phyloP scores from a whole-genome alignment of 2,888 invertebrate genomes.

The Galerucella nymphaeae region DNA sequence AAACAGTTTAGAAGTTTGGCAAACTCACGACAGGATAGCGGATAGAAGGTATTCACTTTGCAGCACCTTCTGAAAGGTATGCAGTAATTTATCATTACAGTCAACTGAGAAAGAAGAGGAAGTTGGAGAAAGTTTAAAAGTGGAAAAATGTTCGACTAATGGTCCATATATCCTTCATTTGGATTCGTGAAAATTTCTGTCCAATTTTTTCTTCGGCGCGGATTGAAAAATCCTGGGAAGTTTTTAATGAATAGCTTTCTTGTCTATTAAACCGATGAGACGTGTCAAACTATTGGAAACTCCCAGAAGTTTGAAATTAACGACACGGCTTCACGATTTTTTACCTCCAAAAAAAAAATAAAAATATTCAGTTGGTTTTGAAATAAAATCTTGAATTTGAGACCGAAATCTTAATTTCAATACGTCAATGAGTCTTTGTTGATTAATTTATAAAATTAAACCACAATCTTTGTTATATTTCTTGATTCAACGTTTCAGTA shows the following conservation, averaged over 20 bases:
- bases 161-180: constrained; percentile 53
- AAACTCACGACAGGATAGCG: constrained; percentile 47
- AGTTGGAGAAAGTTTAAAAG: constrained; percentile 51
- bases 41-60: constrained; percentile 51
- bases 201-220: constrained; percentile 43
- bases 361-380: too few relatives aligned
- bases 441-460: too few relatives aligned
- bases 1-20: constrained; percentile 55
- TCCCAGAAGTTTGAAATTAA: constrained; percentile 24
- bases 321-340: too few relatives aligned
- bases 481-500: too few relatives aligned
- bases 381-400: too few relatives aligned
- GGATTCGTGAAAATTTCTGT: constrained; percentile 46
- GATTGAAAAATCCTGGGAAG: constrained; percentile 35
- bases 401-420: too few relatives aligned
- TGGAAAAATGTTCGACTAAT: constrained; percentile 54
- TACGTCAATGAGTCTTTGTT: too few relatives aligned
- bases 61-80: constrained; percentile 54
- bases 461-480: too few relatives aligned
- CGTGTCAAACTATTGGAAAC: constrained; percentile 31
- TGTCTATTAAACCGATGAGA: constrained; percentile 32
- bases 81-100: constrained; percentile 56
- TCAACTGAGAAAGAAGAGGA: constrained; percentile 48
- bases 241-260: constrained; percentile 43
- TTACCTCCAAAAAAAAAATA: not conserved